A percentile compares a stretch with the other conserved stretches of the same genome.
Conservation (phyloP, 2,113 vertebrate genomes). For the Grammomys dolichurus region DNA sequence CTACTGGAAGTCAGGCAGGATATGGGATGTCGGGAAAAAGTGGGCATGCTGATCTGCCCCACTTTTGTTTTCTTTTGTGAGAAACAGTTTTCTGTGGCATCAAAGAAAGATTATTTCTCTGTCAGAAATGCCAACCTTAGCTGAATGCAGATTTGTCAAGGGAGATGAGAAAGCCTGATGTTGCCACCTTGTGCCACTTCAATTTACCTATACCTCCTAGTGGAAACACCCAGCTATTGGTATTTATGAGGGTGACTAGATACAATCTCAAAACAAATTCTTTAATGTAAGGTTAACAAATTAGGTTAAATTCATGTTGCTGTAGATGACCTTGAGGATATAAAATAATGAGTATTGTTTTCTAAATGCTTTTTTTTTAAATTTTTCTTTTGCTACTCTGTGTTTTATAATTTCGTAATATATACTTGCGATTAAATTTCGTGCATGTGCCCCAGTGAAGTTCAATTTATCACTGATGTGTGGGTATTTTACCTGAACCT, state of each 20-base stretch:
- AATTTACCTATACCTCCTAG: not conserved
- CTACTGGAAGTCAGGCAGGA: no score
- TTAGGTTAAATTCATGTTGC: not conserved
- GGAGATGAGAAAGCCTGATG: not conserved
- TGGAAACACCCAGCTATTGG: not conserved
- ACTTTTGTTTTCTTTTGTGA: not conserved
- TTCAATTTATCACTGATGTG: not conserved
- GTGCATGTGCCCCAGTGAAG: not conserved
- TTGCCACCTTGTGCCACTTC: fast-evolving
- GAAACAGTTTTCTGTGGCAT: not conserved
- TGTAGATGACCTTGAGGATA: not conserved
- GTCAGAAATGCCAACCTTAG: not conserved
- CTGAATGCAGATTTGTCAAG: not conserved
- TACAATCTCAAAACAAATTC: not conserved
- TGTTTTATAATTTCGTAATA: not conserved
- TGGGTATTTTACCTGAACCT: not conserved
- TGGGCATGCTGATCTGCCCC: not conserved
- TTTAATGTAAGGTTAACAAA: not conserved
- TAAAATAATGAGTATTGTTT: not conserved
- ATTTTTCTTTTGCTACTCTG: not conserved
- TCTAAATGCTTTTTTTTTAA: not conserved
- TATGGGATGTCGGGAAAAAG: no score
- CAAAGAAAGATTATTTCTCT: not conserved
- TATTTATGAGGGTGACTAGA: not conserved
- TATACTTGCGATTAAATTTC: not conserved